Evolutionary conservation across 2,113 vertebrate species (phyloP), one percentile per base, ranked within the genome.

Genomic region (Microcebus murinus): DNA sequence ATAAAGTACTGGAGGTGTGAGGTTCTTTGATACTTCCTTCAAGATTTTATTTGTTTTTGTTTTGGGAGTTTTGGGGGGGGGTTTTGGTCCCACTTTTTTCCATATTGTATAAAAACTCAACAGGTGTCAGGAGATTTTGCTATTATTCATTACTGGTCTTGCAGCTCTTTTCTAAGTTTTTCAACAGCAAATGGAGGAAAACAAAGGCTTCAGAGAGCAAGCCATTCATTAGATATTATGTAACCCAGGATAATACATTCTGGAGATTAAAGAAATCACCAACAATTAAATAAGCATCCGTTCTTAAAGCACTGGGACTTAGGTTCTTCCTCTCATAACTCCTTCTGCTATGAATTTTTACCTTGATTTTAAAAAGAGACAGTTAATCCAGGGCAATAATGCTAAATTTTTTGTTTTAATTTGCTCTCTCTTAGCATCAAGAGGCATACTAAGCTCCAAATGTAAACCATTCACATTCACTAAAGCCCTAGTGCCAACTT

Each of bases 151-250:
- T 74, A 87, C 61, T 57, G 50, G 59, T 59, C 93, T 80, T 90
- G 63, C 45, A 81, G 96, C 8, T 92, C 82, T 68, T 93, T 92
- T 92, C 25, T 57, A 90, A 76, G 34, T 57, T 73, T 95, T 55
- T 95, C 31, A 96, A 92, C 88, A 97, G 65, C 76, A 90, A 92
- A 91, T 34, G 25, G 25, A 80, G 76, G 65, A 87, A 98, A 96
- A 71, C 52, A 98, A 97, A 94, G 85, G 27, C 71, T 90, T 94
- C 79, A 52, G 79, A 48, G 80, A 98, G 86, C 57, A 97, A 92
- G 80, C 39, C 57, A 63, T 95, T 95, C 81, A 86, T 79, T 87
- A 31, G 4, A 39, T 85, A 93, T 84, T 79, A 95, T 34, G 27
- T 96, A 95, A 97, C 82, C 31, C 20, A 52, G 57, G 45, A 55